phyloP scores from a whole-genome alignment of 2,888 invertebrate genomes.

The Pollenia griseotomentosa region DNA sequence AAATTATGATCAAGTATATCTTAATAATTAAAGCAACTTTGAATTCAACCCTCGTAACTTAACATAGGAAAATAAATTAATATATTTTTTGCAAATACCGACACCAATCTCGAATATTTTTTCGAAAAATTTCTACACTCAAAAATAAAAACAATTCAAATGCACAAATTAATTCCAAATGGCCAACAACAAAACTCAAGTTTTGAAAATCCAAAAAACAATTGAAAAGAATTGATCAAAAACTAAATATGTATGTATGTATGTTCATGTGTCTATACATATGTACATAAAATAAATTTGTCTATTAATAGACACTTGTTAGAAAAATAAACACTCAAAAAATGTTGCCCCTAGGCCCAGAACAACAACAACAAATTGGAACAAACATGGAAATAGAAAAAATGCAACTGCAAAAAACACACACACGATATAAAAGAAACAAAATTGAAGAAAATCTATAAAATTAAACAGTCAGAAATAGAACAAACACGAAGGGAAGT shows the following conservation, averaged over 20 bases:
- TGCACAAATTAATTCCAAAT: neutral
- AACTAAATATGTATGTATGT: neutral
- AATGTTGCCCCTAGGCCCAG: conserved; percentile 64
- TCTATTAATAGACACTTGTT: conserved; percentile 63
- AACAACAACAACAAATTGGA: conserved; percentile 5
- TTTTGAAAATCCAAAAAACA: neutral
- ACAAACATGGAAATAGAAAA: conserved; percentile 26
- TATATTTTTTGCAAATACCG: no score
- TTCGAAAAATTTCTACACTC: neutral
- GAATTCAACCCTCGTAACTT: no score
- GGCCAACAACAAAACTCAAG: neutral
- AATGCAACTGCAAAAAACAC: conserved; percentile 64
- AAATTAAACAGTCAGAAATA: conserved; percentile 44
- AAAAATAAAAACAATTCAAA: neutral
- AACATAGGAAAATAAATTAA: no score
- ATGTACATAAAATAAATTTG: neutral
- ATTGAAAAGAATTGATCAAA: conserved; percentile 18
- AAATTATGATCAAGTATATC: no score
- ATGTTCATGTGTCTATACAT: no score
- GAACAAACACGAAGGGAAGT: conserved; percentile 52
- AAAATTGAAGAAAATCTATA: conserved; percentile 13
- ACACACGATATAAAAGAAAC: conserved; percentile 15
- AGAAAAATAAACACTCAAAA: conserved; percentile 56
- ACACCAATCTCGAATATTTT: neutral
- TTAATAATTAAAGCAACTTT: no score